A percentile compares a stretch with the other conserved stretches of the same genome.
Conservation (phyloP, 2,113 vertebrate genomes). For the Lycaon pictus region DNA sequence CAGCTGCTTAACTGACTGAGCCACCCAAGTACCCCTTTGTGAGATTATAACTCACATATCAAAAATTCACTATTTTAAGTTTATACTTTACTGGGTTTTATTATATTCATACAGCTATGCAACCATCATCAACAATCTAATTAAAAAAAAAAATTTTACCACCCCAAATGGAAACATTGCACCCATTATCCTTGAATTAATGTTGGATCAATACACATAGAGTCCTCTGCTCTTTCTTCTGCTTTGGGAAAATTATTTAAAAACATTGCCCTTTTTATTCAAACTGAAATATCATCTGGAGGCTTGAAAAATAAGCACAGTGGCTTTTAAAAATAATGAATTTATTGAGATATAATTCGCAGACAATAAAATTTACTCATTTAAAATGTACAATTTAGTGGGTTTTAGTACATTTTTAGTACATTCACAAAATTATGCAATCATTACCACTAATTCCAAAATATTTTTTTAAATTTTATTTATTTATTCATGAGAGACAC, state of each 20-base stretch:
- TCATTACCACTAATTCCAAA: not conserved
- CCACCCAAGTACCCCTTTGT: not conserved
- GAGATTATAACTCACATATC: not conserved
- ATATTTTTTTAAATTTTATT: not conserved
- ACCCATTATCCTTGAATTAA: not conserved
- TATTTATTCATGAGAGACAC: no score
- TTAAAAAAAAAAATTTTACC: not conserved
- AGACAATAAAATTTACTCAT: not conserved
- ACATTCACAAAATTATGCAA: not conserved
- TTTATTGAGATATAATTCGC: not conserved
- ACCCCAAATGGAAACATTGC: not conserved
- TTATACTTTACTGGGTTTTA: not conserved
- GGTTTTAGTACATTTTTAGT: not conserved
- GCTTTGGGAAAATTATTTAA: slow-evolving; percentile 37
- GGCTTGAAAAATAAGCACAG: slow-evolving; percentile 19
- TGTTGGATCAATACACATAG: not conserved
- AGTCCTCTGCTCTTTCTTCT: not conserved
- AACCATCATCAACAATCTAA: not conserved
- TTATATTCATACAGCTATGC: not conserved
- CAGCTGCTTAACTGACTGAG: not conserved
- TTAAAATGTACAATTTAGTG: slow-evolving; percentile 35
- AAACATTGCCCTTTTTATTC: not conserved
- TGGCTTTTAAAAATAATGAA: slow-evolving; percentile 9
- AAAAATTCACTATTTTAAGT: slow-evolving; percentile 41
- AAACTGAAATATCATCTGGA: not conserved